Base-by-base conservation (phyloP, 2,797 vertebrate species). In the Anas capensis region DNA sequence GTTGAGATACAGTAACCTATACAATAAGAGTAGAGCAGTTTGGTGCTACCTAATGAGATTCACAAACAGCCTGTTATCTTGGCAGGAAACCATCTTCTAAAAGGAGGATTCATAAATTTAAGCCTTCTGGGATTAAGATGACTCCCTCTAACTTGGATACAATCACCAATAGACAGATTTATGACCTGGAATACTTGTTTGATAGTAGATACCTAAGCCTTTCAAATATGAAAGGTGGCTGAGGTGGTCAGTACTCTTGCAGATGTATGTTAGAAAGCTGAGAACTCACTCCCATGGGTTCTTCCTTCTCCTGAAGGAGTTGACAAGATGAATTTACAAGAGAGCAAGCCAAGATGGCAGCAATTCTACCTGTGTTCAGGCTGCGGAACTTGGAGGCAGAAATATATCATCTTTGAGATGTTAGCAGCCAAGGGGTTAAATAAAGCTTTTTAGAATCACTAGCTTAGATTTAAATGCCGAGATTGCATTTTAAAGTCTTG, bases 161-260 rank as follows among this genome's bases (percentile, higher is more conserved):
- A 75, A 38, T 94, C 44, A 33, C 82, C 89, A 29, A 48, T 64
- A 83, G 79, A 61, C 36, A 90, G 82, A 90, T 94, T 82, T 86
- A 87, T 81, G 87, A 53, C 46, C 87, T 31, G 42, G 82, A 94
- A 40, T 87, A 83, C 82, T 95, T 96, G 87, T 91, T 88, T 46
- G 87, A 58, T 78, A 31, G 82, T 24, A 90, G 79, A 27, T 78
- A 53, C 10, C 0, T 0, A 57, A 78, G 51, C 42, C 65, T 70
- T 48, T 57, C 34, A 15, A 86, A 93, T 88, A 71, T 71, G 69
- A 86, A 94, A 86, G 2, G 0, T 26, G 70, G 46, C 70, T 66
- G 73, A 66, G 36, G 10, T 14, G 46, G 77, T 57, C 62, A 31
- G 48, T 51, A 1, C 11, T 73, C n/a, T n/a, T 58, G 80, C 42